Percentiles rank a stretch among this genome's conserved stretches.
These are phyloP conservation scores for Entomyzon cyanotis DNA, from an alignment of 2,113 vertebrate species.

Conservation along the genomic window DNA sequence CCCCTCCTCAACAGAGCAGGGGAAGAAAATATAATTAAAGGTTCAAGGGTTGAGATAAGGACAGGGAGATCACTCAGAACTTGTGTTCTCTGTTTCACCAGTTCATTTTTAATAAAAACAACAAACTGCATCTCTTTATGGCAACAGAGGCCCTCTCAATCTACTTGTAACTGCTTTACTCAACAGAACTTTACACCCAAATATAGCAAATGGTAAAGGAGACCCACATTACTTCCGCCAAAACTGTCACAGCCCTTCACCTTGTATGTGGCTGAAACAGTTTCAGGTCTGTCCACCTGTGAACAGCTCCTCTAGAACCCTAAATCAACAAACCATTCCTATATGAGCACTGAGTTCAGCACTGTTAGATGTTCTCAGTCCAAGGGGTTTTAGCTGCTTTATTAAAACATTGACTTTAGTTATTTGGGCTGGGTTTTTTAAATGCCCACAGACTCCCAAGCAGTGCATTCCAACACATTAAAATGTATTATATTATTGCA, in stretches of 20 bases:
- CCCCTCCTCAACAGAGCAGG: not conserved
- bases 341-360: not conserved
- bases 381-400: not conserved
- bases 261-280: not conserved
- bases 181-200: not conserved
- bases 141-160: not conserved
- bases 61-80: not conserved
- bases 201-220: not conserved
- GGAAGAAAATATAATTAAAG: not conserved
- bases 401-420: not conserved
- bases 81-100: not conserved
- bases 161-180: not conserved
- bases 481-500: constrained; percentile 46
- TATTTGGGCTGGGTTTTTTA: not conserved
- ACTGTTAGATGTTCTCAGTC: not conserved
- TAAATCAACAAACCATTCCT: not conserved
- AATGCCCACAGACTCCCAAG: not conserved
- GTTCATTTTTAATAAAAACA: not conserved
- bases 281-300: not conserved
- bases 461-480: constrained; percentile 32
- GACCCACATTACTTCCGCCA: not conserved
- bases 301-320: not conserved
- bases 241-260: not conserved
- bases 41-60: not conserved
- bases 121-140: not conserved